phyloP scores from a whole-genome alignment of 1,140 invertebrate species.

The Temnothorax nylanderi region DNA sequence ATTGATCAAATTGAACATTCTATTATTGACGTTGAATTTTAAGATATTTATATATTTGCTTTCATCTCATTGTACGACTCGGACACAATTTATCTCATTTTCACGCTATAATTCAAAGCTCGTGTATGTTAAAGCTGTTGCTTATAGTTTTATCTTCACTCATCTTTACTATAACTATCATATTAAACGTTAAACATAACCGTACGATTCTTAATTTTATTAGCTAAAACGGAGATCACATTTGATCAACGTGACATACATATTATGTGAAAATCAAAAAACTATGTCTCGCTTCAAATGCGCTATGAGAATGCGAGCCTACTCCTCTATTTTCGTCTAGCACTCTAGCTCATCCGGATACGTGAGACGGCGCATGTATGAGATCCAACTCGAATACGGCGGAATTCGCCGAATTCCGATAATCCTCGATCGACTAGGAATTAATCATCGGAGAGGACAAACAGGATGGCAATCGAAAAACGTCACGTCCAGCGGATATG shows the following conservation, averaged over 20 bases:
- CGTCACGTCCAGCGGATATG: constrained; percentile 34
- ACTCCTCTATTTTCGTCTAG: constrained; percentile 6
- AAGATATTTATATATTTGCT: not conserved
- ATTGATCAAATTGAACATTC: not conserved
- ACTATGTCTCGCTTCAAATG: constrained; percentile 12
- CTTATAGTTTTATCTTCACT: not conserved
- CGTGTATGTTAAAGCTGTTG: not conserved
- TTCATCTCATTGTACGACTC: not conserved
- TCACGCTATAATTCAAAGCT: not conserved
- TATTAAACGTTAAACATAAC: not conserved
- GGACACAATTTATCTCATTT: not conserved
- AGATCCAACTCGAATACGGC: constrained; percentile 14
- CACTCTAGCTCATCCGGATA: not conserved
- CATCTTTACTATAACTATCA: not conserved
- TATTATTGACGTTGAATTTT: not conserved
- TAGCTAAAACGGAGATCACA: not conserved
- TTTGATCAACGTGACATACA: not conserved
- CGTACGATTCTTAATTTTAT: not conserved
- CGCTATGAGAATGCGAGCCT: constrained; percentile 25
- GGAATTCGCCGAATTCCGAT: constrained; percentile 47
- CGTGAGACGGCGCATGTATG: constrained; percentile 42
- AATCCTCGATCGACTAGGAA: constrained; percentile 32
- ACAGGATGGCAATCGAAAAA: constrained; percentile 45
- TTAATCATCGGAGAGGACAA: constrained; percentile 45
- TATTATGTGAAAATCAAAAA: not conserved